These are phyloP conservation scores for Sciurus vulgaris DNA, from an alignment of 2,797 vertebrate species.

Conservation along the genomic window DNA sequence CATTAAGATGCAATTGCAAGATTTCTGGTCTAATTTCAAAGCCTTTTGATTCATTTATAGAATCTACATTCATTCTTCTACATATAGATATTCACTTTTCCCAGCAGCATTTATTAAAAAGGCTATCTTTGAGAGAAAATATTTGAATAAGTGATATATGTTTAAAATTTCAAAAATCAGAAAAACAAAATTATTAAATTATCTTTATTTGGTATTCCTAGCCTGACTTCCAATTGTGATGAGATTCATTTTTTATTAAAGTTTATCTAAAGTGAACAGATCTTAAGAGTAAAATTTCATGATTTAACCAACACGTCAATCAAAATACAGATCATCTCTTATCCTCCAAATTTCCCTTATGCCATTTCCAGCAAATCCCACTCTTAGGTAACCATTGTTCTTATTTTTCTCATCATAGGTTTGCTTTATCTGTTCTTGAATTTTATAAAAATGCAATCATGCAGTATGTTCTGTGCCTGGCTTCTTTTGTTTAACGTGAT, in stretches of 20 bases:
- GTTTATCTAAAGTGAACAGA: background rate
- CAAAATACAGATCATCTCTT: background rate
- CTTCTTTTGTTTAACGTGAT: background rate
- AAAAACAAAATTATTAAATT: constrained; percentile 24
- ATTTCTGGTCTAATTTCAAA: no score
- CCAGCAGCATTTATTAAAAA: no score
- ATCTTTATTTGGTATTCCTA: constrained; percentile 36
- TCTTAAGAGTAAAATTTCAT: background rate
- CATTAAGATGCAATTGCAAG: no score
- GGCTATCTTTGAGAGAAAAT: background rate
- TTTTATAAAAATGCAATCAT: no score
- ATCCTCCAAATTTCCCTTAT: background rate
- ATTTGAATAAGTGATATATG: background rate
- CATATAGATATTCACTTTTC: no score
- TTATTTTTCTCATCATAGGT: background rate
- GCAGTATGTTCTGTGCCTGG: background rate
- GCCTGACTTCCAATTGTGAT: background rate
- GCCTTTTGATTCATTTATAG: no score
- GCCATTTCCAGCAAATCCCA: background rate
- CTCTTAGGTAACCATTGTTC: background rate
- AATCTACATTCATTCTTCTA: no score
- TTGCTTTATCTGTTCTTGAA: background rate
- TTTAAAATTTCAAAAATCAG: constrained; percentile 1
- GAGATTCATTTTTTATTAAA: constrained; percentile 17
- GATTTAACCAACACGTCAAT: background rate